Conservation (phyloP, 2,797 vertebrate species). For the Bucorvus abyssinicus region DNA sequence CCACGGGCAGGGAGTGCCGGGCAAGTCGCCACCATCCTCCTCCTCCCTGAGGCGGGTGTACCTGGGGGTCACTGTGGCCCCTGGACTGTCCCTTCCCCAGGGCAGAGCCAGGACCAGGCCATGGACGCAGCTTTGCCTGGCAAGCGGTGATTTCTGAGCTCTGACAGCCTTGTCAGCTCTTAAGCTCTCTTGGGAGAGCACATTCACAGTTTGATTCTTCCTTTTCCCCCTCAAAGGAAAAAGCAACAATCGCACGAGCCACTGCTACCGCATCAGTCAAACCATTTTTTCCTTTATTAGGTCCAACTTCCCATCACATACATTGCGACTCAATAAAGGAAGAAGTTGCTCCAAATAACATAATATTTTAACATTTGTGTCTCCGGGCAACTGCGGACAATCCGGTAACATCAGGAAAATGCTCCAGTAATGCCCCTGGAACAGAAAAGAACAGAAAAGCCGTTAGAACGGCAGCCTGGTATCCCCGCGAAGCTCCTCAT, state of each 20-base stretch:
- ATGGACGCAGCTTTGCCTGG: background rate
- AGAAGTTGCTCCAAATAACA: conserved; percentile 65
- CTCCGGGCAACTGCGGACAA: conserved; percentile 65
- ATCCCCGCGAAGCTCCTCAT: background rate
- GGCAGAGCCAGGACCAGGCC: background rate
- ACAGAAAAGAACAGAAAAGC: conserved; percentile 15
- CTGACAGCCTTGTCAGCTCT: background rate
- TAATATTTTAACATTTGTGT: conserved; percentile 67
- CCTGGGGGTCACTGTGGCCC: fast-evolving
- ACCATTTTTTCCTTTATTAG: conserved; percentile 77
- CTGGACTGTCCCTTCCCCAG: background rate
- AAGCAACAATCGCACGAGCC: background rate
- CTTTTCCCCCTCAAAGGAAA: background rate
- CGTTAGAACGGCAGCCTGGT: background rate
- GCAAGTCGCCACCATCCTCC: background rate
- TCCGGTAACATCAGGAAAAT: conserved; percentile 57
- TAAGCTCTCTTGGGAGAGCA: background rate
- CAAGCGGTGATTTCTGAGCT: fast-evolving
- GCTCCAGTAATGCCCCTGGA: conserved; percentile 61
- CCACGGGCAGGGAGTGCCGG: fast-evolving
- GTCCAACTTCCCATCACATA: conserved; percentile 57
- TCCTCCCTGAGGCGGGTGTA: background rate
- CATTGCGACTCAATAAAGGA: conserved; percentile 73
- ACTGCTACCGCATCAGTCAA: conserved; percentile 43
- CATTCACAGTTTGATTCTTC: background rate